Percentiles rank a stretch among this genome's conserved stretches.
Conservation (phyloP, 2,113 vertebrate species). For the Pogonocichla stellata region DNA sequence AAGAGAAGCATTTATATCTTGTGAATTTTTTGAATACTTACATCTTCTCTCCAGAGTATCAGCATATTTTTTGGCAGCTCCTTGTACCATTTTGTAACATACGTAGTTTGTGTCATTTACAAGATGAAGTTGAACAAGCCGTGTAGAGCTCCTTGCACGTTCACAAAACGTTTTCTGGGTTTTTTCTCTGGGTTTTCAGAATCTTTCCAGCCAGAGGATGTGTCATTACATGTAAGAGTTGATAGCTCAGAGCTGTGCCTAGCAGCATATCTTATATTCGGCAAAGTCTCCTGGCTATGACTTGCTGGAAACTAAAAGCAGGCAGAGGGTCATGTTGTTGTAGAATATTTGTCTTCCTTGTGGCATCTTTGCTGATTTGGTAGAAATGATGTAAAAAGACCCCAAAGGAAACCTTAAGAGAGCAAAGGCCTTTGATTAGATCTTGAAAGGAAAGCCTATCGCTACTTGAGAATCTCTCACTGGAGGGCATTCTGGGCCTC, state of each 20-base stretch:
- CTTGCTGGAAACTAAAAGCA: not conserved
- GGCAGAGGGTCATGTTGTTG: not conserved
- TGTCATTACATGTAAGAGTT: not conserved
- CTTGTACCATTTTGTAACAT: not conserved
- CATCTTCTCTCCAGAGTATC: not conserved
- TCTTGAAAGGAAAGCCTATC: not conserved
- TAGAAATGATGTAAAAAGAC: not conserved
- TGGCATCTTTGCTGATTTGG: not conserved
- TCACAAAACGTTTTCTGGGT: too few species aligned
- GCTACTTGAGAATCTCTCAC: not conserved
- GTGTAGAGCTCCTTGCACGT: not conserved
- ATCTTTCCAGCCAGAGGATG: not conserved
- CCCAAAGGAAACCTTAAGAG: accelerated
- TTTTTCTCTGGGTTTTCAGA: not conserved
- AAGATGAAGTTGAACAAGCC: not conserved
- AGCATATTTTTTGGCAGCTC: not conserved
- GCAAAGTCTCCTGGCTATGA: not conserved
- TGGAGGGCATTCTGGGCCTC: not conserved
- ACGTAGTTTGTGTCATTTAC: not conserved
- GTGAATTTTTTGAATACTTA: not conserved
- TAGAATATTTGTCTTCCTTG: not conserved
- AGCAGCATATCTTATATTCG: not conserved
- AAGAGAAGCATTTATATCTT: not conserved
- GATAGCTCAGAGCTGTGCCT: not conserved
- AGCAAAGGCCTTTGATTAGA: not conserved